Base-by-base conservation (phyloP, 2,888 invertebrate species). In the Perizoma flavofasciatum region DNA sequence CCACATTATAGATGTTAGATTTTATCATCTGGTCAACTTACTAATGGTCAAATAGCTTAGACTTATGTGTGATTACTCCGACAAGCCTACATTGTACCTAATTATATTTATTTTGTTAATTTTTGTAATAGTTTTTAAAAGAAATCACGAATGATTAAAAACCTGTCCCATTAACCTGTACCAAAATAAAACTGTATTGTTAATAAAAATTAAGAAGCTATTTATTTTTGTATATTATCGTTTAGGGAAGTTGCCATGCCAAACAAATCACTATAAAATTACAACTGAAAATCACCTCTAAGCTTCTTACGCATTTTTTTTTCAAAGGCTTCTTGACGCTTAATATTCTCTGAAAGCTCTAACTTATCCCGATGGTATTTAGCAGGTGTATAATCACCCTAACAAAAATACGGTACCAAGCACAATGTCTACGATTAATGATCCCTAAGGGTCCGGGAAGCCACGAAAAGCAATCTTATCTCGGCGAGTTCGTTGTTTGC, bases 401-500 rank as follows among this genome's bases (percentile, higher is more conserved):
- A 59, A 46, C 56, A 59, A 61, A 62, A 66, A 71, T 65, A 62
- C 68, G 48, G 55, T 51, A 59, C 57, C 43, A 49, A 58, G 55
- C 58, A 67, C 64, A 63, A 61, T 65, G 65, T 63, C 61, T 54
- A 35, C 68, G 66, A 72, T 71, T 70, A 70, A 70, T 67, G 69
- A 67, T 63, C 65, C 59, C 49, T 63, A 67, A 61, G 66, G 65
- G 55, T 65, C 64, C 55, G 63, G 66, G 67, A 70, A 67, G 71
- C 73, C 73, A 72, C 73, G 73, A 75, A 72, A 73, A 73, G 69
- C 70, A 66, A 60, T 65, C 66, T 63, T 69, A 69, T 72, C 71
- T 71, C 70, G 59, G 63, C 71, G 66, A 74, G 76, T 63, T 59
- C 78, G 84, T 83, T 87, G 88, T 87, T 84, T 79, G 82, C 77